Conservation (phyloP, 2,797 vertebrate genomes). For the Gastrophryne carolinensis region DNA sequence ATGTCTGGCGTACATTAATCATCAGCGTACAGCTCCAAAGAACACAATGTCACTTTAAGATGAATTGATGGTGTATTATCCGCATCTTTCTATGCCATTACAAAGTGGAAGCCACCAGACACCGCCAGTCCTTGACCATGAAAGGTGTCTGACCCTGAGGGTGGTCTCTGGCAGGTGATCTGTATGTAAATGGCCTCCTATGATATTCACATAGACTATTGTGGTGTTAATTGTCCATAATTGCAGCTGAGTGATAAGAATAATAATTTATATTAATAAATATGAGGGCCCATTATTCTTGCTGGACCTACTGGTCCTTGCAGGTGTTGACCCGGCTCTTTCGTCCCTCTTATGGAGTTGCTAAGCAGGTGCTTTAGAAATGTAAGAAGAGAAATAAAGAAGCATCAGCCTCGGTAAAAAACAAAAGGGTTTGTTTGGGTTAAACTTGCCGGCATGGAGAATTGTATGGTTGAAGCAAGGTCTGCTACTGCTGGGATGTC, state of each 20-base stretch:
- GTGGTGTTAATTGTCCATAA: constrained; percentile 77
- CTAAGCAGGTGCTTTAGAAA: constrained; percentile 66
- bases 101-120: constrained; percentile 31
- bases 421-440: constrained; percentile 71
- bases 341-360: constrained; percentile 55
- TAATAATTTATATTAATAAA: constrained; percentile 78
- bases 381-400: constrained; percentile 39
- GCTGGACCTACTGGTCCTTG: constrained; percentile 37
- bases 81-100: neutral
- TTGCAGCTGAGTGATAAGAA: constrained; percentile 57
- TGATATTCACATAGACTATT: constrained; percentile 75
- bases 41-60: constrained; percentile 32
- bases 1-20: constrained; percentile 21
- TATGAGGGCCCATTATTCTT: constrained; percentile 19
- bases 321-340: constrained; percentile 69
- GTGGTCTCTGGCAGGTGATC: constrained; percentile 65
- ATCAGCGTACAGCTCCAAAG: constrained; percentile 29
- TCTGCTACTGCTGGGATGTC: constrained; percentile 72
- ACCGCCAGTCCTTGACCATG: constrained; percentile 34
- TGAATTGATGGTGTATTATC: constrained; percentile 31
- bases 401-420: constrained; percentile 44
- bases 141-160: constrained; percentile 36
- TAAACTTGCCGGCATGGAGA: constrained; percentile 81
- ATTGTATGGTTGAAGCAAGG: constrained; percentile 83
- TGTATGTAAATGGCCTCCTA: constrained; percentile 66